Conservation (phyloP, 2,797 vertebrate genomes). For the Furcifer pardalis region DNA sequence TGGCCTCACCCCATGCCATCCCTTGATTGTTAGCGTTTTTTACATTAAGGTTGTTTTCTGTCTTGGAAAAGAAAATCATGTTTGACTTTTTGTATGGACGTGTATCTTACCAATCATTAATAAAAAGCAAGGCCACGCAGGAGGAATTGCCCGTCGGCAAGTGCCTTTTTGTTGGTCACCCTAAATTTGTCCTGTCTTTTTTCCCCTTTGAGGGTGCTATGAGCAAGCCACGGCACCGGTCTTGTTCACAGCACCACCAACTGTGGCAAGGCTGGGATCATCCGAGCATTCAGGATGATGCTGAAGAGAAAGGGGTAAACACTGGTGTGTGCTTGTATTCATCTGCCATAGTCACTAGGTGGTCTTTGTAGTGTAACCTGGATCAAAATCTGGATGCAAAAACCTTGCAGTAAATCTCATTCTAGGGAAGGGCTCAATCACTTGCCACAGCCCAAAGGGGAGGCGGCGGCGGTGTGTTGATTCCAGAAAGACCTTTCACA, state of each 20-base stretch:
- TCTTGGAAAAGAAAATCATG: neutral
- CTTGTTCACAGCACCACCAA: neutral
- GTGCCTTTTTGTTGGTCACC: neutral
- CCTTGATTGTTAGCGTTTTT: neutral
- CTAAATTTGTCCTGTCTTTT: too few relatives aligned
- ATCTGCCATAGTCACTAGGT: too few relatives aligned
- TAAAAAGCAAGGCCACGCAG: neutral
- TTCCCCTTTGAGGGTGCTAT: rapidly evolving
- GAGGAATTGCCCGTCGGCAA: neutral
- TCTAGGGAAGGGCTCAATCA: neutral
- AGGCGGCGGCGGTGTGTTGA: rapidly evolving
- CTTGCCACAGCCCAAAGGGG: neutral
- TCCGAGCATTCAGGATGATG: too few relatives aligned
- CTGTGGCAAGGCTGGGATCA: neutral
- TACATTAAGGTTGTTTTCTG: neutral
- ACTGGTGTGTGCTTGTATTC: too few relatives aligned
- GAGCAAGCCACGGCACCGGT: rapidly evolving
- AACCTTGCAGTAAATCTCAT: too few relatives aligned
- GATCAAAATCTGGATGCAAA: too few relatives aligned
- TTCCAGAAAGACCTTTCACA: neutral
- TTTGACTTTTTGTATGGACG: neutral
- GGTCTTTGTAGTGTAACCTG: too few relatives aligned
- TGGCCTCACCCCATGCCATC: rapidly evolving
- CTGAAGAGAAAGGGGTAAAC: too few relatives aligned
- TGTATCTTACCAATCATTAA: neutral